These are phyloP conservation scores for Zosterops hypoxanthus DNA, from an alignment of 2,113 vertebrate species.

Conservation along the genomic window DNA sequence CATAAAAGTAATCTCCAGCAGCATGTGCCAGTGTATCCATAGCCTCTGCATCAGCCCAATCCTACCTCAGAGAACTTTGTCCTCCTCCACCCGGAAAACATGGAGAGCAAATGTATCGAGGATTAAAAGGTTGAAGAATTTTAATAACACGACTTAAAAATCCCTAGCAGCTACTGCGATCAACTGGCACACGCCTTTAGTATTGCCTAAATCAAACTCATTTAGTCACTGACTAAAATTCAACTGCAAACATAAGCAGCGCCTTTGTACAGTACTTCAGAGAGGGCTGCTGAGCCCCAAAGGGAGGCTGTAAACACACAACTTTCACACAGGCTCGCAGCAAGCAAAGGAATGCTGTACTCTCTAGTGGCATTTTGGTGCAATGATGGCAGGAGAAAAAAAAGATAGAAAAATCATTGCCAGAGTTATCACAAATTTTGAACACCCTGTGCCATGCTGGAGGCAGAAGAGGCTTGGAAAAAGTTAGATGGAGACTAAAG, in stretches of 20 bases:
- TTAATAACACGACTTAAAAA: not conserved
- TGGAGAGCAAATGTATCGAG: not conserved
- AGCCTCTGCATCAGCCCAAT: not conserved
- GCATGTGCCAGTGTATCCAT: not conserved
- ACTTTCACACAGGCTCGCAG: not conserved
- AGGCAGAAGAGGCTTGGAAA: not conserved
- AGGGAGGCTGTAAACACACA: not conserved
- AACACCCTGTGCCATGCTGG: not conserved
- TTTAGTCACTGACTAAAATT: not conserved
- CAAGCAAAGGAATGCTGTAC: not conserved
- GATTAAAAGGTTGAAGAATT: not conserved
- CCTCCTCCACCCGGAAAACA: not conserved
- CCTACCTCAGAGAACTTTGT: not conserved
- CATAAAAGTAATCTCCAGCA: not conserved
- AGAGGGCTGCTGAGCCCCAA: not conserved
- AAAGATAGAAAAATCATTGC: not conserved
- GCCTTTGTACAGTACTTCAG: accelerated
- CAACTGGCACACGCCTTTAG: not conserved
- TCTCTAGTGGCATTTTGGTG: not conserved
- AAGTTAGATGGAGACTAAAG: not conserved
- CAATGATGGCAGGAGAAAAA: not conserved
- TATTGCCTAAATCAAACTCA: not conserved
- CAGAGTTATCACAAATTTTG: not conserved
- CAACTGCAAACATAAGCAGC: not conserved
- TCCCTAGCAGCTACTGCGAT: not conserved